These are phyloP conservation scores for Oncorhynchus keta DNA, from an alignment of 2,113 vertebrate genomes.

Conservation along the genomic window DNA sequence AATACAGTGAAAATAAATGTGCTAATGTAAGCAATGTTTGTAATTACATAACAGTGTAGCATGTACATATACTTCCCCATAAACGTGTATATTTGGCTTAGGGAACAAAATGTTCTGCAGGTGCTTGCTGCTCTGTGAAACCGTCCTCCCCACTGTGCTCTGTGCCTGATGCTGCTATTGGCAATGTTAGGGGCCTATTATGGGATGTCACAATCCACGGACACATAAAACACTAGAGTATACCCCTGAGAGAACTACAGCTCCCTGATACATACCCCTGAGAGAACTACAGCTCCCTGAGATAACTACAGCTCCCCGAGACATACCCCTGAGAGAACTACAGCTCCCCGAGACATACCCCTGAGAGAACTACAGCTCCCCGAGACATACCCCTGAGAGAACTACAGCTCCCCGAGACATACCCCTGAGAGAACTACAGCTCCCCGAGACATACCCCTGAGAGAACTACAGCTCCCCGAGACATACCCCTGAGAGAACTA, in stretches of 20 bases:
- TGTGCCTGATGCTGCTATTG: constrained; percentile 39
- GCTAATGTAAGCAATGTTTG: constrained; percentile 9
- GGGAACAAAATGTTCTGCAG: constrained; percentile 47
- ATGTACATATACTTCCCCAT: constrained; percentile 38
- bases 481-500: constrained; percentile 40
- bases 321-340: constrained; percentile 40
- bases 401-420: constrained; percentile 24
- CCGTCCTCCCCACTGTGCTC: constrained; percentile 32
- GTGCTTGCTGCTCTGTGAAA: constrained; percentile 30
- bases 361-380: constrained; percentile 36
- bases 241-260: constrained; percentile 51
- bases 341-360: constrained; percentile 31
- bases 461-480: constrained; percentile 40
- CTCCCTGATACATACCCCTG: constrained; percentile 33
- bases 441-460: constrained; percentile 34
- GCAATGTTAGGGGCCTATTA: constrained; percentile 61
- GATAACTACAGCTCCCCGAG: constrained; percentile 39
- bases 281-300: constrained; percentile 38
- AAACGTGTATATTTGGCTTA: constrained; percentile 40
- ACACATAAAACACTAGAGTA: constrained; percentile 50
- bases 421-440: constrained; percentile 43
- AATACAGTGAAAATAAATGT: not conserved
- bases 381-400: constrained; percentile 41
- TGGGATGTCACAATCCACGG: not conserved
- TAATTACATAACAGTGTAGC: constrained; percentile 22